Evolutionary conservation across 2,113 vertebrate genomes (phyloP).

Genomic region (Pionites leucogaster): DNA sequence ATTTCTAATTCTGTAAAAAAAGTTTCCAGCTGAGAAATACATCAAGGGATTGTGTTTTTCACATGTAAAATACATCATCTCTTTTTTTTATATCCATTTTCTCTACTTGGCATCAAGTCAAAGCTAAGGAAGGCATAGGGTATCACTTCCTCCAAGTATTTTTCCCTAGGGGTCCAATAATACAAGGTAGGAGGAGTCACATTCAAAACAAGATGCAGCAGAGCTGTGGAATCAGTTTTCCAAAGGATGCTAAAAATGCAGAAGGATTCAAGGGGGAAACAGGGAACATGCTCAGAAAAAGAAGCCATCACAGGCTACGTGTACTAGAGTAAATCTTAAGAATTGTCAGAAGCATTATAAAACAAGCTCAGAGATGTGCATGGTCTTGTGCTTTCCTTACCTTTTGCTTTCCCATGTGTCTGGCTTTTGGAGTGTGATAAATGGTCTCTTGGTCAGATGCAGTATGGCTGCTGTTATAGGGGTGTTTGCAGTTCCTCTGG

Average conservation of each 20-base stretch:
- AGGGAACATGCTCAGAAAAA: not conserved
- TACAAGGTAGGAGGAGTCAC: not conserved
- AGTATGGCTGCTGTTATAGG: not conserved
- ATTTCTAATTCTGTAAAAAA: not conserved
- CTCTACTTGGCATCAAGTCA: not conserved
- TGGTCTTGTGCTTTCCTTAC: not conserved
- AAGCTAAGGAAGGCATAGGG: not conserved
- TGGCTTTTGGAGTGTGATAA: not conserved
- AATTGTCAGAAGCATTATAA: accelerated
- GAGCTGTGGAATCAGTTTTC: not conserved
- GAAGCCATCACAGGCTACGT: not conserved
- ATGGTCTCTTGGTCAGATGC: accelerated
- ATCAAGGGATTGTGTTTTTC: not conserved
- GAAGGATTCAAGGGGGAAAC: not conserved
- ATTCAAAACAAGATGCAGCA: not conserved
- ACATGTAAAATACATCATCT: not conserved
- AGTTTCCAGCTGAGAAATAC: not conserved
- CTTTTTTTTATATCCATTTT: not conserved
- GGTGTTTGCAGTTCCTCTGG: not conserved
- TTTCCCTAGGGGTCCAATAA: not conserved
- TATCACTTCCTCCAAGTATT: not conserved
- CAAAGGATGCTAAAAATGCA: accelerated
- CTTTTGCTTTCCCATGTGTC: not conserved
- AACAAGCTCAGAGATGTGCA: not conserved
- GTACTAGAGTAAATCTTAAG: not conserved